Conservation (phyloP, 2,888 invertebrate genomes). For the Melieria omissa region DNA sequence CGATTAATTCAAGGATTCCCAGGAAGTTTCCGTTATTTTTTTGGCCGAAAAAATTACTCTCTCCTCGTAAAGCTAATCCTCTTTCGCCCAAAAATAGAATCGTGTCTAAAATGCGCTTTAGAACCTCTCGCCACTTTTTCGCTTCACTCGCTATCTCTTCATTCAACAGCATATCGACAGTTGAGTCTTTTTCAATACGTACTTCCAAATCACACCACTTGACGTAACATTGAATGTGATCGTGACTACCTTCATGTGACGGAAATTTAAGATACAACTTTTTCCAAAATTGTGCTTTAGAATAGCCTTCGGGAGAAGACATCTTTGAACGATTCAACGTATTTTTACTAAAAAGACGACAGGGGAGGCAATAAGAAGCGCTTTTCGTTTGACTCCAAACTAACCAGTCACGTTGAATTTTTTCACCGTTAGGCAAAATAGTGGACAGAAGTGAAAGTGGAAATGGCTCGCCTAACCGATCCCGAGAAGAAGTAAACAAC, state of each 20-base stretch:
- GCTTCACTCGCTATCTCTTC: conserved; percentile 8
- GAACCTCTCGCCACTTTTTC: conserved; percentile 2
- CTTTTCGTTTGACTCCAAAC: not conserved
- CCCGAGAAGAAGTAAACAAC: not conserved
- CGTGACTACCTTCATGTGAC: conserved; percentile 5
- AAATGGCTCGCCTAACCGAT: not conserved
- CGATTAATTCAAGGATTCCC: conserved; percentile 16
- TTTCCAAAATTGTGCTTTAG: not conserved
- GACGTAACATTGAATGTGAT: conserved; percentile 7
- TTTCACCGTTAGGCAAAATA: not conserved
- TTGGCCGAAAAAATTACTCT: conserved; percentile 10
- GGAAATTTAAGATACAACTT: conserved; percentile 10
- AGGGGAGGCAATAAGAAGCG: conserved; percentile 1
- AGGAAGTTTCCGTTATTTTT: conserved; percentile 23
- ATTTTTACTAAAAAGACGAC: conserved; percentile 8
- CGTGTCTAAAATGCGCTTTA: not conserved
- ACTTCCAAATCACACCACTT: not conserved
- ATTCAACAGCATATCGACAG: not conserved
- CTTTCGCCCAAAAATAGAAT: conserved; percentile 13
- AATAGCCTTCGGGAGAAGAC: too few relatives aligned
- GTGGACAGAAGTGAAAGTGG: not conserved
- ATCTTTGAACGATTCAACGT: not conserved
- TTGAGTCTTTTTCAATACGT: not conserved
- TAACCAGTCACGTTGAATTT: not conserved
- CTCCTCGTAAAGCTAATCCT: conserved; percentile 16